These are phyloP conservation scores for Illadopsis cleaveri DNA, from an alignment of 2,113 vertebrate genomes.

Conservation along the genomic window DNA sequence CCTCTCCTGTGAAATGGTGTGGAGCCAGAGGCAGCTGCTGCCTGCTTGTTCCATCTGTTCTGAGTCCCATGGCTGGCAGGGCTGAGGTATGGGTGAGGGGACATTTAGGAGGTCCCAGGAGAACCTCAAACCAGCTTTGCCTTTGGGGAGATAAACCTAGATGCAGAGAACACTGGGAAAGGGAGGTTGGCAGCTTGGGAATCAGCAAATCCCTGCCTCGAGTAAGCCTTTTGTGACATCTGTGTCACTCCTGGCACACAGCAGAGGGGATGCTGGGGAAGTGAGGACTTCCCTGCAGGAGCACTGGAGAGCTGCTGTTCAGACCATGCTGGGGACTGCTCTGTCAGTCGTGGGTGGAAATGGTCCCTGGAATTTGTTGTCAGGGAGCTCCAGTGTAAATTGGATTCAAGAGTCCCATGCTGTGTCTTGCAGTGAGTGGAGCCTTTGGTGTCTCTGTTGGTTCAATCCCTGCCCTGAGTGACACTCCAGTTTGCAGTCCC, in stretches of 20 bases:
- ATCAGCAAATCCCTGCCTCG: background rate
- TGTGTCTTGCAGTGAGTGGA: background rate
- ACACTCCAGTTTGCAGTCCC: background rate
- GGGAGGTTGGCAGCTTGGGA: background rate
- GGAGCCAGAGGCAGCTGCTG: background rate
- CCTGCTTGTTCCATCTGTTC: background rate
- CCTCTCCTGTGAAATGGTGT: background rate
- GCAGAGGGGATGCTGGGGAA: background rate
- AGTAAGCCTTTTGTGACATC: background rate
- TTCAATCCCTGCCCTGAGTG: background rate
- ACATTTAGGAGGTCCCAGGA: background rate
- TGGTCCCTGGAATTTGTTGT: background rate
- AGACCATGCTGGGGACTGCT: background rate
- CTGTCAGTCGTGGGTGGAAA: background rate
- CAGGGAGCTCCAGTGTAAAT: background rate
- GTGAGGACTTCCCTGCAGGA: background rate
- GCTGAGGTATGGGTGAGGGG: background rate
- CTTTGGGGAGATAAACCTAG: background rate
- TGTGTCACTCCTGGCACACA: background rate
- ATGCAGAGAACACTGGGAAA: background rate
- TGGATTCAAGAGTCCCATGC: accelerated
- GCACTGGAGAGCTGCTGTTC: background rate
- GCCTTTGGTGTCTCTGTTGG: background rate
- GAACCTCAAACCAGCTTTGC: background rate
- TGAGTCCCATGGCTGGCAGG: background rate